These are phyloP conservation scores for Epirrita christyi DNA, from an alignment of 2,888 invertebrate species.

Conservation along the genomic window DNA sequence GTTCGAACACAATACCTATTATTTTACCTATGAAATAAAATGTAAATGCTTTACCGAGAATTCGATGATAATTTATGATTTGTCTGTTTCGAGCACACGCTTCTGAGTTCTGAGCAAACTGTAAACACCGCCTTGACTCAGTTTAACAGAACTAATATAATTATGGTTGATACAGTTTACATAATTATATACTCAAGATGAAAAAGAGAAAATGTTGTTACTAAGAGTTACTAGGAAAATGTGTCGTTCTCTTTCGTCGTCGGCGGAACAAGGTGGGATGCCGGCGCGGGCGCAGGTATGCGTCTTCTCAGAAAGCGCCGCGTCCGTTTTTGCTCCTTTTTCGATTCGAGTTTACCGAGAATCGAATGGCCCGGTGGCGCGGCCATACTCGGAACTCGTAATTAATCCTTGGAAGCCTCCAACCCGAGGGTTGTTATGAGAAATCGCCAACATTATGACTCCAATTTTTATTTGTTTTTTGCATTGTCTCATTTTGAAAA, in stretches of 20 bases:
- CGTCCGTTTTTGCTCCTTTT: conserved; percentile 82
- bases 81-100: conserved; percentile 29
- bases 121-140: conserved; percentile 14
- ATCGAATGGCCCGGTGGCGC: conserved; percentile 82
- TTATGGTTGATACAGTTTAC: conserved; percentile 35
- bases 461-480: conserved; percentile 67
- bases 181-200: conserved; percentile 30
- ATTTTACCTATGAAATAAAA: conserved; percentile 37
- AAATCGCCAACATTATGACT: conserved; percentile 75
- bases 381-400: conserved; percentile 82
- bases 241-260: conserved; percentile 59
- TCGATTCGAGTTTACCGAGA: conserved; percentile 82
- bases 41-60: conserved; percentile 36
- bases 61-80: conserved; percentile 32
- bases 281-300: conserved; percentile 77
- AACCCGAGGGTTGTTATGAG: conserved; percentile 80
- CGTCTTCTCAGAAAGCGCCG: conserved; percentile 77
- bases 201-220: conserved; percentile 50
- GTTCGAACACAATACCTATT: conserved; percentile 34
- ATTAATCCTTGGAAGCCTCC: conserved; percentile 84
- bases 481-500: conserved; percentile 74
- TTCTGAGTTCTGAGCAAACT: conserved; percentile 23
- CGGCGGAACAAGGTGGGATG: conserved; percentile 68
- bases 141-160: neutral
- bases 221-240: conserved; percentile 66